Evolutionary conservation across 2,888 invertebrate species (phyloP), one percentile per base, ranked within the genome.

Genomic region (Agrotis segetum): DNA sequence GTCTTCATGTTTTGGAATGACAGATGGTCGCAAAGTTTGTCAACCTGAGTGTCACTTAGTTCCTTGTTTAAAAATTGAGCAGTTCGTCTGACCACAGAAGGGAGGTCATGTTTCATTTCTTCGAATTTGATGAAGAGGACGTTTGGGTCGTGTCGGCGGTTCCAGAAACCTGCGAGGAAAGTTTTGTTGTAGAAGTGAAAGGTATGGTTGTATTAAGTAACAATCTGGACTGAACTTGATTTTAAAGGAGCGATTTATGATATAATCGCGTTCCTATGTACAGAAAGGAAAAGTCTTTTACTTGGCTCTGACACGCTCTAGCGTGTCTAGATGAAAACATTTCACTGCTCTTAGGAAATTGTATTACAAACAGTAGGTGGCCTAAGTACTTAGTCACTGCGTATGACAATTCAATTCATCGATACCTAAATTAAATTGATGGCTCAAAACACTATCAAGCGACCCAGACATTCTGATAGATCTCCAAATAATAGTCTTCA

Each of bases 1-100:
- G 96, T 95, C 87, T 97, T 97, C 99, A 99, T 99, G 83, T 97
- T 97, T 64, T 97, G 96, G 90, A 99, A 99, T 60, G 97, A 97
- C 24, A 98, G 96, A 88, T 98, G 98, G 3, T 98, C 97, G 74
- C 97, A 97, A 0, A 99, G 96, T n/a, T 95, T 94, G 5, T 96
- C 93, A 2, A 98, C 94, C 86, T 98, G 97, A 7, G 97, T 97
- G 0, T 98, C 97, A 0, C 96, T 96, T 19, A 98, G 91, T 14
- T 92, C 90, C 88, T 98, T 98, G 9, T 97, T 97, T 21, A 99
- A 93, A 90, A 98, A 98, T 4, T 95, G 88, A 0, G 98, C 98
- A 29, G 99, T 97, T 88, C 97, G 97, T 44, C 96, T 92, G 13
- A 99, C 97, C 0, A 97, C 97, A 0, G 96, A 96, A 0, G 96